Evolutionary conservation across 2,888 invertebrate genomes (phyloP).

Genomic region (Standfussiana lucernea): DNA sequence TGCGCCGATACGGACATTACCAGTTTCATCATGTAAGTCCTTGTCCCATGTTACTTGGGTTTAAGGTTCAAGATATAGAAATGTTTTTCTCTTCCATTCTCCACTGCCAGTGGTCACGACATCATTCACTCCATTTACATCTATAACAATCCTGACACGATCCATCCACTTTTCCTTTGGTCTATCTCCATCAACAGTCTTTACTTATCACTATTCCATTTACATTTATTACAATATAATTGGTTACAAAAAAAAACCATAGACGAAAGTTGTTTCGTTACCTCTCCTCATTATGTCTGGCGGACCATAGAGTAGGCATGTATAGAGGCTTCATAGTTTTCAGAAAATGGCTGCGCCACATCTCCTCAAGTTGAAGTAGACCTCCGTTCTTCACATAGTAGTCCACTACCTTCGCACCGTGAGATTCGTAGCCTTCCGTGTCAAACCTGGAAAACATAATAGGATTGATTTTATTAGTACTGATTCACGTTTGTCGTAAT

Average conservation of each 20-base stretch:
- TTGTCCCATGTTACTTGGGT: background rate
- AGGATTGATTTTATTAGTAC: background rate
- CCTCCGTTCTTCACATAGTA: conserved; percentile 89
- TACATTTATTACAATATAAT: background rate
- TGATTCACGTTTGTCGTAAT: background rate
- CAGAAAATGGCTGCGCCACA: conserved; percentile 95
- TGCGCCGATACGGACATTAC: background rate
- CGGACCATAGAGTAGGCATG: conserved; percentile 94
- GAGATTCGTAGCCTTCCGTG: conserved; percentile 87
- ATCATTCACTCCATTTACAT: background rate
- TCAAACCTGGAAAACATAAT: conserved; percentile 77
- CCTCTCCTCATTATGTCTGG: conserved; percentile 93
- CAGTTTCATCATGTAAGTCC: background rate
- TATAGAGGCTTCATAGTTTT: conserved; percentile 92
- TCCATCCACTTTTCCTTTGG: background rate
- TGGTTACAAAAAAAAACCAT: background rate
- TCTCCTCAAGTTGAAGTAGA: conserved; percentile 92
- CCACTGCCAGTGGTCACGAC: background rate
- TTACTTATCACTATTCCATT: background rate
- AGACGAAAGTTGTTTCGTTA: conserved; percentile 9
- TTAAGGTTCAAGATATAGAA: background rate
- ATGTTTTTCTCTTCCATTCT: background rate
- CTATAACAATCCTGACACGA: background rate
- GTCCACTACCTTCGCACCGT: conserved; percentile 91
- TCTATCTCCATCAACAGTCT: too few relatives aligned